Evolutionary conservation across 2,888 invertebrate genomes (phyloP), one percentile per base, ranked within the genome.

Genomic region (Eilema griseolum): DNA sequence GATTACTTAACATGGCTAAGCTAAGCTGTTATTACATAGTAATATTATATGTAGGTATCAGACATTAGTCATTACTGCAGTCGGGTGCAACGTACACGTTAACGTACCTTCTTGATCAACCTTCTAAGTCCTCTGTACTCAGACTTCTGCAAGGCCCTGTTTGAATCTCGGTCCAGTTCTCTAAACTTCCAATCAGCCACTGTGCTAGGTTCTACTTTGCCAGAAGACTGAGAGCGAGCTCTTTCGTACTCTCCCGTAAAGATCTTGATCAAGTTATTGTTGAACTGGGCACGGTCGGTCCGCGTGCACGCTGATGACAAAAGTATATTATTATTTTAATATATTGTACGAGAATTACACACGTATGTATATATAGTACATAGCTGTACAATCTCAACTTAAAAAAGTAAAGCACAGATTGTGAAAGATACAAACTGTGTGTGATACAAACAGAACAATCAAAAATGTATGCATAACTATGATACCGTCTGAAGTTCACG

Each of bases 171-270:
- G 92, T 99, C 99, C 84, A 99, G 95, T 75, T 97, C 96, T 31
- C 96, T 93, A 90, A 99, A 99, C 92, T 99, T 99, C 99, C 99
- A 99, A 78, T 97, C 97, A 20, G 98, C 95, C 0, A 98, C 97
- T 20, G 90, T 86, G 24, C 93, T 90, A 33, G 96, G 96, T 64
- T 94, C 91, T 61, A 87, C 81, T 4, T 89, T 73, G n/a, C 87
- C 81, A 10, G 86, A 83, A 0, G 85, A 80, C 3, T 87, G 90
- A 1, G 90, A 85, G 8, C 93, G 87, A 62, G 93, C 95, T 60
- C 96, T 92, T 64, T 95, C 92, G 80, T 96, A 98, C 91, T 99
- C 99, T 37, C 97, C 97, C 80, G 97, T 97, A 88, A 99, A 98
- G 71, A 97, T 97, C 83, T 97, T 97, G 80, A 98, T 97, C 62